Base-by-base conservation (phyloP, 2,113 vertebrate species). In the Lamprotornis superbus region DNA sequence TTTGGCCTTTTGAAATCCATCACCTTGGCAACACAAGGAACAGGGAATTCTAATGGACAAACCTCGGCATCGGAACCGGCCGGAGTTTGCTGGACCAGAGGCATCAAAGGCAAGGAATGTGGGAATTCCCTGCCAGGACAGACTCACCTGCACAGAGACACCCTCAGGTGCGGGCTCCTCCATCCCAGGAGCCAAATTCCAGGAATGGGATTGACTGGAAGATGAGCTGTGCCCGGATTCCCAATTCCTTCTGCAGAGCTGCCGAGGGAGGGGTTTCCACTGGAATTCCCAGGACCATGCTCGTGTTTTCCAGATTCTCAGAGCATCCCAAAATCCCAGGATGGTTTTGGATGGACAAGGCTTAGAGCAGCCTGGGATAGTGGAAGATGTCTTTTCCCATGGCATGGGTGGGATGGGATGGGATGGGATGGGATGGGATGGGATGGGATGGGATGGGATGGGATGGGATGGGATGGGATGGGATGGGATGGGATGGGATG, bases 211-310 rank as follows among this genome's bases (percentile, higher is more conserved):
- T 75, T 44, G 16, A 12, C 10, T 22, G 19, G 28, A 27, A 33
- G 6, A 8, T 0, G 35, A 49, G 46, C 23, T 15, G 1, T 15
- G 27, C 30, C 68, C 11, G 0, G 15, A 15, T 42, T 35, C 37
- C 16, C 18, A 6, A 24, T 12, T 37, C 70, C 60, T 49, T 18
- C 15, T 11, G 30, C 37, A 13, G 69, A 59, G 19, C 50, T 13
- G 33, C 63, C 14, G 2, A 0, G 3, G 30, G 33, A 69, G 11
- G 1, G 1, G 2, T 3, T n/a, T 6, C 78, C 10, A 0, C 6
- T 8, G 0, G 0, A 16, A 16, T 24, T 37, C 12, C 28, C 60
- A 27, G 68, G 20, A 11, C 5, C 0, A 0, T 7, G 9, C 2
- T 22, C 23, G 13, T 33, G 46, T 28, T 81, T 42, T 22, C 50